phyloP scores from a whole-genome alignment of 1,140 invertebrate species.

The Pantala flavescens region DNA sequence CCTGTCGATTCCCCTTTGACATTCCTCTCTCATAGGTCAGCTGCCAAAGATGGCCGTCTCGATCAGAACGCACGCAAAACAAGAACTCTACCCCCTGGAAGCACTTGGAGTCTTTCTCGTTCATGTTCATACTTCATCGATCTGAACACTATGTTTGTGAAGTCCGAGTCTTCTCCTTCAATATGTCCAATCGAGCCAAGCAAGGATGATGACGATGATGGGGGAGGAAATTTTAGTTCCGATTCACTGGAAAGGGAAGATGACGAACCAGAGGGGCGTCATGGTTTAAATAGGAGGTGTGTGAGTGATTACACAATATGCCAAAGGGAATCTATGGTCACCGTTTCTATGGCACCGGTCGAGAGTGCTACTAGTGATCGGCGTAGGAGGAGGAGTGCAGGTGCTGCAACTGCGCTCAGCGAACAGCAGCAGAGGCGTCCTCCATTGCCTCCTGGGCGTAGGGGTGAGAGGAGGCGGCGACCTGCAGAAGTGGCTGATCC shows the following conservation, averaged over 20 bases:
- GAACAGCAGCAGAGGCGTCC: not conserved
- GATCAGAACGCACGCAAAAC: conserved; percentile 30
- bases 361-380: not conserved
- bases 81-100: conserved; percentile 16
- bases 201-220: conserved; percentile 36
- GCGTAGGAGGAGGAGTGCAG: not conserved
- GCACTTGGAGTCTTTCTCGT: conserved; percentile 16
- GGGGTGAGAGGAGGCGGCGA: not conserved
- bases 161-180: conserved; percentile 6
- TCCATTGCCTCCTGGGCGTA: not conserved
- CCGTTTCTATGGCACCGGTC: not conserved
- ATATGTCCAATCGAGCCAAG: not conserved
- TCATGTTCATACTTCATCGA: conserved; percentile 38
- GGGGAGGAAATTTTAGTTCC: conserved; percentile 54
- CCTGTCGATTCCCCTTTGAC: conserved; percentile 26
- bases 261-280: not conserved
- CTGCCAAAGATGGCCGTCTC: not conserved
- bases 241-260: conserved; percentile 50
- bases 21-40: not conserved
- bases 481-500: not conserved
- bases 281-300: conserved; percentile 29
- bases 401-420: not conserved
- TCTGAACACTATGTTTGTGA: conserved; percentile 30
- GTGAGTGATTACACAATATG: conserved; percentile 67
- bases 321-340: not conserved